A percentile compares a stretch with the other conserved stretches of the same genome.
phyloP scores from a whole-genome alignment of 37 sponge, comb jelly and placozoan genomes.

The Cliona cf. orientalis region DNA sequence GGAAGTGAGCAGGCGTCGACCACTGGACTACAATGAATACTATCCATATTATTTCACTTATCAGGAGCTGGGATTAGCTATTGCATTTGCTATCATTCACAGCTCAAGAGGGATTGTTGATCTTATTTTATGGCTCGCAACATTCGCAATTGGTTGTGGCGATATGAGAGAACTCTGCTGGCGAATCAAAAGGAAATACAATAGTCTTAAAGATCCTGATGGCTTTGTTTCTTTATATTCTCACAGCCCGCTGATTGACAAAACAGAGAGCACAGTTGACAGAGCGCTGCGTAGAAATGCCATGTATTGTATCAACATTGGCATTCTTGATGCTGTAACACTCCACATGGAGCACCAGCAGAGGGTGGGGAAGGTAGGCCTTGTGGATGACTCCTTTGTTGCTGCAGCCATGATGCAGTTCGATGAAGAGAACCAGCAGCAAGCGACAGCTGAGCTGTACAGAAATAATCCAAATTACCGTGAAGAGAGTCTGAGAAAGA shows the following conservation, averaged over 20 bases:
- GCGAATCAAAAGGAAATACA: not conserved
- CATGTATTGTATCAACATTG: conserved; percentile 81
- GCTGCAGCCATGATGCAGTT: conserved; percentile 59
- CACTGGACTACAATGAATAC: not conserved
- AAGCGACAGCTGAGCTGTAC: conserved; percentile 21
- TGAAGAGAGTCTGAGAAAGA: conserved; percentile 29
- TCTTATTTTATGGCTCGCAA: conserved; percentile 75
- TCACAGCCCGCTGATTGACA: conserved; percentile 24
- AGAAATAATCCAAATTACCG: conserved; percentile 43
- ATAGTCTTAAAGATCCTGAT: not conserved
- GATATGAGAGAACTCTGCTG: conserved; percentile 41
- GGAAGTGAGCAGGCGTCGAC: not conserved
- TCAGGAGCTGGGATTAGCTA: conserved; percentile 44
- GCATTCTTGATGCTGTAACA: conserved; percentile 71
- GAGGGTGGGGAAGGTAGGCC: conserved; percentile 13
- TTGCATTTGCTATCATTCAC: conserved; percentile 68
- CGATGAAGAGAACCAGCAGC: conserved; percentile 41
- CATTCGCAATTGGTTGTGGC: conserved; percentile 60
- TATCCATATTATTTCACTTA: conserved; percentile 23
- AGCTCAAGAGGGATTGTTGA: conserved; percentile 78
- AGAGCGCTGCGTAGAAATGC: conserved; percentile 66
- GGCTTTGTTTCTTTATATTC: too few species aligned
- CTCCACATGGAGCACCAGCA: conserved; percentile 19
- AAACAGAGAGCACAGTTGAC: conserved; percentile 58
- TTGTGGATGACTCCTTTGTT: conserved; percentile 50